Percentiles rank a stretch among this genome's conserved stretches.
These are phyloP conservation scores for Dryomyza anilis DNA, from an alignment of 2,888 invertebrate species.

Conservation along the genomic window DNA sequence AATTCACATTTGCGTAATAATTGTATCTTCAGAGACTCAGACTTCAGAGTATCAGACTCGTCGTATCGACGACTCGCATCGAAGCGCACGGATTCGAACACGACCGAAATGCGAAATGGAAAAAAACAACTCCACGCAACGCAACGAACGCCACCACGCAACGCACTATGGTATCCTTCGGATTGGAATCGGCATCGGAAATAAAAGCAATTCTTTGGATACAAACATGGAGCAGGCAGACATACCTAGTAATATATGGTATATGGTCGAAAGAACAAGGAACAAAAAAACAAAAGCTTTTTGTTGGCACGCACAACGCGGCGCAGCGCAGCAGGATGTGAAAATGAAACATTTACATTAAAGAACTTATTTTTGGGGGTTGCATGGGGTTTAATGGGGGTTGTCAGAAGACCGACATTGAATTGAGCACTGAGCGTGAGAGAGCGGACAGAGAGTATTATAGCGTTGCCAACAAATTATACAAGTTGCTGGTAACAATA, in stretches of 20 bases:
- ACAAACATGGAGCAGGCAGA: neutral
- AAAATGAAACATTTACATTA: too few species aligned
- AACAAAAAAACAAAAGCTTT: neutral
- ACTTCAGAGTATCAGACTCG: neutral
- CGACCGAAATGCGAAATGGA: constrained; percentile 15
- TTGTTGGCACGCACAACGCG: too few species aligned
- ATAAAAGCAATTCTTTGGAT: constrained; percentile 17
- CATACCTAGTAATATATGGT: too few species aligned
- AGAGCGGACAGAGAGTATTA: too few species aligned
- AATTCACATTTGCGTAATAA: constrained; percentile 50
- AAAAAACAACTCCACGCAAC: neutral
- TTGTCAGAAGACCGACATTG: too few species aligned
- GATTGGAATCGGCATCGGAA: constrained; percentile 24
- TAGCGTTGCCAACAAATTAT: too few species aligned
- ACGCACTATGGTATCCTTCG: constrained; percentile 22
- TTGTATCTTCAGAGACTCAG: constrained; percentile 26
- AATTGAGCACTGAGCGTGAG: too few species aligned
- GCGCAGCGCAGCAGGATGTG: too few species aligned
- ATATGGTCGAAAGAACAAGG: too few species aligned
- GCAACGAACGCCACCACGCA: constrained; percentile 1
- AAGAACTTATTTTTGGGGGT: too few species aligned
- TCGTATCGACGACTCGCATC: constrained; percentile 15
- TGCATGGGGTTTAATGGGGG: too few species aligned
- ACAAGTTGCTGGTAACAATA: too few species aligned
- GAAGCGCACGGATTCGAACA: constrained; percentile 18